A percentile compares a stretch with the other conserved stretches of the same genome.
Conservation (phyloP, 2,888 invertebrate species). For the Flexamia atlantica region DNA sequence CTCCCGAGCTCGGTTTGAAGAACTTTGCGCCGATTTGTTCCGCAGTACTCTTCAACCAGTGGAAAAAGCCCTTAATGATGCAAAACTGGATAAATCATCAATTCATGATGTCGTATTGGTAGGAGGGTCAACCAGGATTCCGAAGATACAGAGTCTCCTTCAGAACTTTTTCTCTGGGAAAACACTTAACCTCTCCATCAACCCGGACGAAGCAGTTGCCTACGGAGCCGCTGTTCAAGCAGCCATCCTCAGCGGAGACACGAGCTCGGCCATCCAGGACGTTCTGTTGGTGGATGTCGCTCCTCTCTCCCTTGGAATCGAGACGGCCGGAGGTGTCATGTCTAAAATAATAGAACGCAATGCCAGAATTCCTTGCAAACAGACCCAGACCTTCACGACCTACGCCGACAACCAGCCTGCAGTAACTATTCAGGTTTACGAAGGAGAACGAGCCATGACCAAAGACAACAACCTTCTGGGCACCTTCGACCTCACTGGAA, state of each 20-base stretch:
- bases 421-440: slow-evolving; percentile 91
- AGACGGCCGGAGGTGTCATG: slow-evolving; percentile 86
- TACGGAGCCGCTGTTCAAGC: slow-evolving; percentile 90
- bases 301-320: slow-evolving; percentile 75
- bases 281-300: slow-evolving; percentile 83
- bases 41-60: slow-evolving; percentile 80
- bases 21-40: slow-evolving; percentile 85
- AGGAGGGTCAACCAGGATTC: slow-evolving; percentile 75
- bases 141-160: slow-evolving; percentile 77
- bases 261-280: slow-evolving; percentile 83
- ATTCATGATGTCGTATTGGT: slow-evolving; percentile 76
- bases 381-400: slow-evolving; percentile 84
- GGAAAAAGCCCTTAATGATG: slow-evolving; percentile 75
- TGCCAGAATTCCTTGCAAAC: slow-evolving; percentile 74
- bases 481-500: slow-evolving; percentile 84
- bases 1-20: slow-evolving; percentile 86
- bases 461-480: slow-evolving; percentile 81
- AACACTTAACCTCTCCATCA: slow-evolving; percentile 82
- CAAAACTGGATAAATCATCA: slow-evolving; percentile 74
- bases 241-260: slow-evolving; percentile 82
- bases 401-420: slow-evolving; percentile 95
- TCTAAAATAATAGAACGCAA: slow-evolving; percentile 75
- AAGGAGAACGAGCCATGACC: slow-evolving; percentile 91
- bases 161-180: slow-evolving; percentile 82
- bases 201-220: slow-evolving; percentile 90